phyloP scores from a whole-genome alignment of 2,888 invertebrate genomes.

The Blastobasis lacticolella region DNA sequence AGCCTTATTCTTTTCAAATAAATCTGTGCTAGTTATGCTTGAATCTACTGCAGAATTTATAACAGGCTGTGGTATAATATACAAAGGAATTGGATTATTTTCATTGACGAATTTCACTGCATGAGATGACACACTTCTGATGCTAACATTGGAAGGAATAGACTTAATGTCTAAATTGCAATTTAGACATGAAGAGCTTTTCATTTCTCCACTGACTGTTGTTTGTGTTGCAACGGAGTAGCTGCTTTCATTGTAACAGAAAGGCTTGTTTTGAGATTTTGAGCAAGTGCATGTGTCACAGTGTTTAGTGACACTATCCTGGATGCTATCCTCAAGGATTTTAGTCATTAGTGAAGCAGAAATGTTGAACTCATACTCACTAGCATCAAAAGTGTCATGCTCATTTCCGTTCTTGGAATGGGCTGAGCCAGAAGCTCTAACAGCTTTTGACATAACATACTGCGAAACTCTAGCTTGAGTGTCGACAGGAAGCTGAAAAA shows the following conservation, averaged over 20 bases:
- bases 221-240: conserved; percentile 80
- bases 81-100: conserved; percentile 42
- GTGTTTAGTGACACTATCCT: conserved; percentile 86
- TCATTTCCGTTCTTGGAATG: conserved; percentile 53
- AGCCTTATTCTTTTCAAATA: conserved; percentile 24
- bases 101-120: conserved; percentile 49
- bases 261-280: conserved; percentile 66
- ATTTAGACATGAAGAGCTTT: conserved; percentile 71
- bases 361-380: conserved; percentile 79
- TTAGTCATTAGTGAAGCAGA: conserved; percentile 94
- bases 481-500: conserved; percentile 87
- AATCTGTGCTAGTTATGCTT: conserved; percentile 17
- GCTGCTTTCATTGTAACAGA: conserved; percentile 69
- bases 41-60: conserved; percentile 14
- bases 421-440: conserved; percentile 56
- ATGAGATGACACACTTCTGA: conserved; percentile 54
- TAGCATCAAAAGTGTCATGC: conserved; percentile 70
- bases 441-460: conserved; percentile 79
- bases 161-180: conserved; percentile 76
- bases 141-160: conserved; percentile 51
- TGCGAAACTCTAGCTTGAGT: conserved; percentile 92
- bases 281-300: conserved; percentile 88
- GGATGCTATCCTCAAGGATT: conserved; percentile 90
- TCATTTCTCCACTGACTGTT: conserved; percentile 55
- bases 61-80: conserved; percentile 42